Conservation (phyloP, 2,797 vertebrate species). For the Phrynocephalus forsythii region DNA sequence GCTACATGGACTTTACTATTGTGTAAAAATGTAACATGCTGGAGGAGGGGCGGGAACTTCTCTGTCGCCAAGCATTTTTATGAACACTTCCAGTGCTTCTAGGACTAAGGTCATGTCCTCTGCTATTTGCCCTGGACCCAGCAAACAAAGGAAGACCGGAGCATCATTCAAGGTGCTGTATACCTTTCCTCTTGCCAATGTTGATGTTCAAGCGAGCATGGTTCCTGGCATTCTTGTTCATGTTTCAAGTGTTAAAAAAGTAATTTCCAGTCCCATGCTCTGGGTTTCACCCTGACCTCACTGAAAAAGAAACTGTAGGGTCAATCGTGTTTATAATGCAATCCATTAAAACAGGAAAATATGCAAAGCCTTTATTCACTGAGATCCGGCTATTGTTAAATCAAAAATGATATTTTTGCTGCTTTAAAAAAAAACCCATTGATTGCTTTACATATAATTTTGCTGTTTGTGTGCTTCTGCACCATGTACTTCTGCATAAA, state of each 20-base stretch:
- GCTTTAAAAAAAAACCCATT: constrained; percentile 74
- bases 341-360: constrained; percentile 92
- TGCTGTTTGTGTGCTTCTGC: constrained; percentile 21
- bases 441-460: constrained; percentile 67
- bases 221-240: constrained; percentile 81
- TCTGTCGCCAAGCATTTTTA: not conserved
- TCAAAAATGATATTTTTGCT: constrained; percentile 81
- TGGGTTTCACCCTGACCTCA: constrained; percentile 81
- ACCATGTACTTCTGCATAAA: not conserved
- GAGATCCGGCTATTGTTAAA: constrained; percentile 92
- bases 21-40: not conserved
- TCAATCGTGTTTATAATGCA: constrained; percentile 90
- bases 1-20: not conserved
- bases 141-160: constrained; percentile 21
- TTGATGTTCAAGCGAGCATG: constrained; percentile 74
- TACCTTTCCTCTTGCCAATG: constrained; percentile 69
- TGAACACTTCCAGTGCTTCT: constrained; percentile 6
- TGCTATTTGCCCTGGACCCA: constrained; percentile 4
- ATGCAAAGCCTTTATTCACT: constrained; percentile 88
- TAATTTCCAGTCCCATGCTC: constrained; percentile 83
- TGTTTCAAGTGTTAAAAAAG: constrained; percentile 83
- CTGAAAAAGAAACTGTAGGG: constrained; percentile 85
- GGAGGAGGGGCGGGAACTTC: not conserved
- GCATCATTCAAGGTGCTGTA: constrained; percentile 26
- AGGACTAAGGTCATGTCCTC: constrained; percentile 15